Evolutionary conservation across 2,113 vertebrate genomes (phyloP), one percentile per base, ranked within the genome.

Genomic region (Rafetus swinhoei): DNA sequence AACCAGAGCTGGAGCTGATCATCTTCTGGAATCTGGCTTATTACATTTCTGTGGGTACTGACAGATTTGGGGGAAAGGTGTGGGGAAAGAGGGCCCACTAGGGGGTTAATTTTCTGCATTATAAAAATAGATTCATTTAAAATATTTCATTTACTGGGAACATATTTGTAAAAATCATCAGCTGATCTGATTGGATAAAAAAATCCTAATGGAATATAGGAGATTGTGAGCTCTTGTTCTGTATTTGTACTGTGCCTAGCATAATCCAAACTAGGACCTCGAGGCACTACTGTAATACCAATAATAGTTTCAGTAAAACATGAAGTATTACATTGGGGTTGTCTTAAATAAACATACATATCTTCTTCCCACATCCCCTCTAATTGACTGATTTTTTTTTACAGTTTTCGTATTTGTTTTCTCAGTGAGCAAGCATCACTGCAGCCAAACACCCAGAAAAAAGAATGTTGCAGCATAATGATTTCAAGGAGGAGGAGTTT

Each of bases 401-500:
- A n/a, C 7, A 69, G 16, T 35, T 69, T 69, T 69, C 65, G 8
- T 19, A 9, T 9, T 69, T 69, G 32, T 72, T 72, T 72, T 35
- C n/a, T 10, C 60, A 32, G 60, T 32, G 16, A 35, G n/a, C 65
- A 72, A 35, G 18, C n/a, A 72, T 35, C 65, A 72, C 16, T 21
- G 32, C 32, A 72, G 9, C n/a, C 65, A 72, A 19, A 35, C 4
- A 54, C 65, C 65, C 19, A 21, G n/a, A n/a, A 16, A n/a, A 25
- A 87, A 81, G 95, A 91, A 74, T 74, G 32, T 54, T 57, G 85
- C 89, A 84, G 65, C 79, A 77, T 39, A 86, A 96, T n/a, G 82
- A 65, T 76, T 95, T 56, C 35, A 27, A 62, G 53, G 74, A 60
- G 1, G 88, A 94, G 95, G 96, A 96, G 95, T 93, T 96, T 97